Evolutionary conservation across 2,888 invertebrate genomes (phyloP), one percentile per base, ranked within the genome.

Genomic region (Tipula vernalis): DNA sequence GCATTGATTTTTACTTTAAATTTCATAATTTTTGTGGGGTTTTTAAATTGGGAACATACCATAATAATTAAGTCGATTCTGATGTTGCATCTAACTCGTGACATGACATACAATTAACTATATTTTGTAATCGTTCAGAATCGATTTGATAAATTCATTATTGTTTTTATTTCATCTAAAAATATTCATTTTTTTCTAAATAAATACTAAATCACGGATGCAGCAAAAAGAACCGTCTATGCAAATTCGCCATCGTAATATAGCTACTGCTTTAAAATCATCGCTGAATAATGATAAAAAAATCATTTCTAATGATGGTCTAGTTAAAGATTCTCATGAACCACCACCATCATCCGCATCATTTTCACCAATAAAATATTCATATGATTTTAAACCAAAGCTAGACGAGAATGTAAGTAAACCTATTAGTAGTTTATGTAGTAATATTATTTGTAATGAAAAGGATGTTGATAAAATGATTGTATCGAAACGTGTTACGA

Each of bases 391-490:
- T 71, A 71, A 71, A 10, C 71, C 71, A 71, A 71, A 71, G 28
- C 28, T 71, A 71, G 71, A 71, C 41, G 42, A 36, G 18, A 36
- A 86, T 86, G 86, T 44, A 28, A 86, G 44, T 44, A 86, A 36
- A 47, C 28, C 4, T 86, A 47, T 18, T 47, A 44, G 51, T 86
- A 44, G 86, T 86, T 15, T 13, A 36, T 51, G 10, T 86, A 39
- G 57, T 86, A 86, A 86, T 86, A 83, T 13, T 86, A n/a, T 83
- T 41, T 83, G 39, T 86, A 86, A 42, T 83, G 41, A 47, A 83
- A 86, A 13, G 13, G 13, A 44, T 44, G 44, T 85, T 13, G 12
- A 44, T 86, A 28, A 86, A 36, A 57, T 36, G n/a, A 86, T 13
- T 28, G 28, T 86, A 57, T 36, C 36, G 4, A 51, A 47, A 51